These are phyloP conservation scores for Ostrea denselamellosa DNA, from an alignment of 1,140 invertebrate species.

Conservation along the genomic window DNA sequence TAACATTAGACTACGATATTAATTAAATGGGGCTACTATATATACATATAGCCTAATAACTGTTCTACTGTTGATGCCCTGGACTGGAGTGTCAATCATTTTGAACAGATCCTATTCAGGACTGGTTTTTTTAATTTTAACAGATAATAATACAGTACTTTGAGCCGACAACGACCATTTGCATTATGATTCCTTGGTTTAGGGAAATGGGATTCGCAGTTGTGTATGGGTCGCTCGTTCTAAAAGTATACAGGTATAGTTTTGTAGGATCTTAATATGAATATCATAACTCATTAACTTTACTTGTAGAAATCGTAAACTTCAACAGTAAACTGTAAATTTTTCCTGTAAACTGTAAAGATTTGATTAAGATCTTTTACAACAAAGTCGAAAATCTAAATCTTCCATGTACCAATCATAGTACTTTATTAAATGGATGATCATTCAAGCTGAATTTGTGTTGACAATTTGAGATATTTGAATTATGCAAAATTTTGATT, in stretches of 20 bases:
- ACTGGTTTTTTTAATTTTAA: constrained; percentile 50
- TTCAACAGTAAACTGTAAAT: no score
- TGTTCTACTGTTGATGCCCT: neutral
- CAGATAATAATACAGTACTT: constrained; percentile 91
- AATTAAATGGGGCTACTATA: no score
- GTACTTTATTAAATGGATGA: no score
- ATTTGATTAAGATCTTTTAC: neutral
- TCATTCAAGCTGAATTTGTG: no score
- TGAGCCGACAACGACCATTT: constrained; percentile 86
- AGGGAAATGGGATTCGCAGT: constrained; percentile 93
- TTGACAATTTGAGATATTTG: no score
- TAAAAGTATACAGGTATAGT: constrained; percentile 90
- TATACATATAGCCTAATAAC: no score
- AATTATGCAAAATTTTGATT: no score
- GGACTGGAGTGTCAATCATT: neutral
- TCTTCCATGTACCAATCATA: no score
- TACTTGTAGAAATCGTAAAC: no score
- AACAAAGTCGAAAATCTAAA: no score
- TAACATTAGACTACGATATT: no score
- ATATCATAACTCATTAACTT: no score
- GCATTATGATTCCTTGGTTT: constrained; percentile 91
- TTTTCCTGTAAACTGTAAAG: neutral
- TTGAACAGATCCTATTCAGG: neutral
- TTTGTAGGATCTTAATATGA: constrained; percentile 43
- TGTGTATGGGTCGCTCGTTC: constrained; percentile 92